Conservation (phyloP, 1,140 invertebrate genomes). For the Lepidostoma basale region DNA sequence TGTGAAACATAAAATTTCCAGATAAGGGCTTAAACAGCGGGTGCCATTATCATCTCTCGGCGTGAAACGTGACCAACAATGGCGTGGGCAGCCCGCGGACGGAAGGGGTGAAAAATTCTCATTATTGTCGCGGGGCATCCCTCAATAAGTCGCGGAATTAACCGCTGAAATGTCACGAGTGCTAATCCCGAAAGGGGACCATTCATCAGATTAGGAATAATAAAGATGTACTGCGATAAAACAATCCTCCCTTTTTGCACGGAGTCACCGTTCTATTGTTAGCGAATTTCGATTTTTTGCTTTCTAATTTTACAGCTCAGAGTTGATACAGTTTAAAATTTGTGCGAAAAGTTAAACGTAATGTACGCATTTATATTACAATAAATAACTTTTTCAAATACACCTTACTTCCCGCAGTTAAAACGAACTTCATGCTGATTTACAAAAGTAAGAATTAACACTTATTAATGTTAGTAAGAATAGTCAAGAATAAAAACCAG, state of each 20-base stretch:
- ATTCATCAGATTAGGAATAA: constrained; percentile 13
- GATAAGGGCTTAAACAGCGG: constrained; percentile 19
- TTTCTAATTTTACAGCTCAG: too few species aligned
- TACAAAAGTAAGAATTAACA: too few species aligned
- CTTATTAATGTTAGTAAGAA: too few species aligned
- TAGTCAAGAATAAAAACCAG: too few species aligned
- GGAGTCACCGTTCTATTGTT: not conserved
- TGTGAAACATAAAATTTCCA: not conserved
- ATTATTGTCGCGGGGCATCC: not conserved
- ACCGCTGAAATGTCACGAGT: constrained; percentile 15
- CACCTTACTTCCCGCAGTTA: too few species aligned
- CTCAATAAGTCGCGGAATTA: constrained; percentile 24
- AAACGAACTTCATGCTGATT: too few species aligned
- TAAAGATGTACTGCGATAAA: constrained; percentile 21
- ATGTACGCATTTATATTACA: too few species aligned
- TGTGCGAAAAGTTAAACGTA: too few species aligned
- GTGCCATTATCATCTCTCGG: not conserved
- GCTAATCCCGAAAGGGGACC: constrained; percentile 12
- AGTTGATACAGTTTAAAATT: too few species aligned
- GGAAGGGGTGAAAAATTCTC: constrained; percentile 1
- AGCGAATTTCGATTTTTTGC: not conserved
- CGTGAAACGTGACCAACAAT: not conserved
- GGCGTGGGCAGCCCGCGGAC: not conserved
- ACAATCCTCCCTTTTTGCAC: not conserved
- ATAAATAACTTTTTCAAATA: too few species aligned